Conservation (phyloP, 2,797 vertebrate genomes). For the Pangasius djambal region DNA sequence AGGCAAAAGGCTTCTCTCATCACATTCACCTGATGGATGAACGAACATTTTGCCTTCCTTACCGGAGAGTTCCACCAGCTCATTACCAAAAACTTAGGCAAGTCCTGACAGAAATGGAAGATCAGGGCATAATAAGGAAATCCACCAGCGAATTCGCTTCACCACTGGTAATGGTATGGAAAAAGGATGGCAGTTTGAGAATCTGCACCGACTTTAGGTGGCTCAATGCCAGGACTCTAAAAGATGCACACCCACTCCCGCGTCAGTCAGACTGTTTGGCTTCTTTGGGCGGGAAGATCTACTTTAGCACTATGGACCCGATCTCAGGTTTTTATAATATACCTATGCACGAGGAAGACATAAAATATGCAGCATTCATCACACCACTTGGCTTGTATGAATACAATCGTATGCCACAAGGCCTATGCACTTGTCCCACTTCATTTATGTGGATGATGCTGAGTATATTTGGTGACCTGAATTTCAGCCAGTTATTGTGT, state of each 20-base stretch:
- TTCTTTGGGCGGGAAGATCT: neutral
- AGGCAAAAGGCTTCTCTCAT: neutral
- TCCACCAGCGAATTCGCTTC: conserved; percentile 9
- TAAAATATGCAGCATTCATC: neutral
- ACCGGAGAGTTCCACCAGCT: neutral
- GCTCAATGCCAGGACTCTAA: conserved; percentile 2
- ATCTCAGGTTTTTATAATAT: conserved; percentile 18
- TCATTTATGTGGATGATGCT: conserved; percentile 42
- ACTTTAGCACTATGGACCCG: neutral
- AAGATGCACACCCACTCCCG: conserved; percentile 4
- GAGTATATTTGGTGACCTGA: conserved; percentile 48
- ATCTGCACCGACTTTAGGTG: conserved; percentile 32
- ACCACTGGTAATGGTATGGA: neutral
- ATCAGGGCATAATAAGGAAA: neutral
- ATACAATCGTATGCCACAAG: neutral
- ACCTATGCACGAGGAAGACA: neutral
- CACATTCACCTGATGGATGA: neutral
- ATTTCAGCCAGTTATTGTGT: conserved; percentile 41
- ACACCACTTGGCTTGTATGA: neutral
- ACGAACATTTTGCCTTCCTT: neutral
- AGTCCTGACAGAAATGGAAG: conserved; percentile 20
- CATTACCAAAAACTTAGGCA: conserved; percentile 1
- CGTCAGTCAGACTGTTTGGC: conserved; percentile 24
- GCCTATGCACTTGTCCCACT: conserved; percentile 16
- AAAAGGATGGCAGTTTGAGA: conserved; percentile 4